Percentiles rank a stretch among this genome's conserved stretches.
Conservation (phyloP, 2,113 vertebrate genomes). For the Rattus norvegicus region DNA sequence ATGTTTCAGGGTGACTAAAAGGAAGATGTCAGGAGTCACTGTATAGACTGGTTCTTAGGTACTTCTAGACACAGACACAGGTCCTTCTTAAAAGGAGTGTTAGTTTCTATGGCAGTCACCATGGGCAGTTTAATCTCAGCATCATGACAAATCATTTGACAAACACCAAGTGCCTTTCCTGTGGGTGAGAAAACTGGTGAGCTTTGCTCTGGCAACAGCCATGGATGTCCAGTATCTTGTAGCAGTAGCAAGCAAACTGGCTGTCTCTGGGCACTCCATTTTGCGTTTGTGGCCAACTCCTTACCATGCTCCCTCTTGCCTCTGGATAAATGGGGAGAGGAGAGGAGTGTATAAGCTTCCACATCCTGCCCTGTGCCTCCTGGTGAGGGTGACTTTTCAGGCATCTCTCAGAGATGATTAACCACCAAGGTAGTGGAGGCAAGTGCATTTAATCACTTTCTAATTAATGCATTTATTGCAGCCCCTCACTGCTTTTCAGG, state of each 20-base stretch:
- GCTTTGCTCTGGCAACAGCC: neutral
- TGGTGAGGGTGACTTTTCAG: constrained; percentile 41
- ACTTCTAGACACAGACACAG: neutral
- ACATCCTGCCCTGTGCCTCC: neutral
- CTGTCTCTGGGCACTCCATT: neutral
- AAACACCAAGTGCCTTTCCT: rapidly evolving
- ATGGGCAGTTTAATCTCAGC: neutral
- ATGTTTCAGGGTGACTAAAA: no score
- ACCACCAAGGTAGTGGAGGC: constrained; percentile 49
- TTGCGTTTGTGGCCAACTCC: neutral
- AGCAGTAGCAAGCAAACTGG: rapidly evolving
- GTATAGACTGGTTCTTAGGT: neutral
- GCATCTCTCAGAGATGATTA: constrained; percentile 59
- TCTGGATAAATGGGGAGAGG: neutral
- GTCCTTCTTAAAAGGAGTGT: neutral
- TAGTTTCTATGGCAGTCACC: neutral
- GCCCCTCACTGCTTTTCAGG: constrained; percentile 60
- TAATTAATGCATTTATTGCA: constrained; percentile 70
- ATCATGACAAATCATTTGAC: rapidly evolving
- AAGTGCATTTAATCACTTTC: constrained; percentile 69
- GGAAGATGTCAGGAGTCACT: neutral
- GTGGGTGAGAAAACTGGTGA: rapidly evolving
- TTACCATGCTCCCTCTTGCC: neutral
- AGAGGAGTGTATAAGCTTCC: neutral
- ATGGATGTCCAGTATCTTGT: rapidly evolving